Conservation (phyloP, 2,888 invertebrate genomes). For the Ophion obscuratus region DNA sequence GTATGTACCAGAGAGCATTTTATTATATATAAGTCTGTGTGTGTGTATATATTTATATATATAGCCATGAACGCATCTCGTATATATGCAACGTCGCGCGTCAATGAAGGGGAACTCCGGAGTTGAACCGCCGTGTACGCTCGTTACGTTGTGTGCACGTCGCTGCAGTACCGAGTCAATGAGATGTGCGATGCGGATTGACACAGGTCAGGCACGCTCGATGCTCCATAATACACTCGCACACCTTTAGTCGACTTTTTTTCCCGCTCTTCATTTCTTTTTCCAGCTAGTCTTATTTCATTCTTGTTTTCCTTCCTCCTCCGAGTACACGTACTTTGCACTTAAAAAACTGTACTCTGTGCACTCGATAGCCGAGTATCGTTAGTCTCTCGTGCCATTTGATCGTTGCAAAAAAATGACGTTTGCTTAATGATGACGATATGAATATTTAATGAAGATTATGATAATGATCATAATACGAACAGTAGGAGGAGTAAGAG, state of each 20-base stretch:
- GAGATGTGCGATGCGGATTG: slow-evolving; percentile 64
- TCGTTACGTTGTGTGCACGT: slow-evolving; percentile 62
- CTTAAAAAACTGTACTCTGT: too few relatives aligned
- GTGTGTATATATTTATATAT: too few relatives aligned
- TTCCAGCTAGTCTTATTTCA: background rate
- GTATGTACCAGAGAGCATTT: too few relatives aligned
- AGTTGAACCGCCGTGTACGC: slow-evolving; percentile 52
- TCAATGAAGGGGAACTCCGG: slow-evolving; percentile 8
- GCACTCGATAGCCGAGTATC: too few relatives aligned
- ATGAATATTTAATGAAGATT: too few relatives aligned
- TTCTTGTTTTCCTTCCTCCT: background rate
- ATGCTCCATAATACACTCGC: slow-evolving; percentile 34
- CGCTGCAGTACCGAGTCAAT: slow-evolving; percentile 64
- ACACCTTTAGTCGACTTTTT: background rate
- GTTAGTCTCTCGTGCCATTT: too few relatives aligned
- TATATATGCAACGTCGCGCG: slow-evolving; percentile 52
- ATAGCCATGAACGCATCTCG: background rate
- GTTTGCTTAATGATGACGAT: too few relatives aligned
- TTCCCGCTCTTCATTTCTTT: background rate
- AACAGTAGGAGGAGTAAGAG: too few relatives aligned
- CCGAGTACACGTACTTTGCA: too few relatives aligned
- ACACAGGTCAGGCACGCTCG: slow-evolving; percentile 59
- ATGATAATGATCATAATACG: too few relatives aligned
- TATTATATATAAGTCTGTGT: too few relatives aligned
- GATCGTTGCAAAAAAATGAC: too few relatives aligned